Base-by-base conservation (phyloP, 1,140 invertebrate genomes). In the Branchinecta lindahli region DNA sequence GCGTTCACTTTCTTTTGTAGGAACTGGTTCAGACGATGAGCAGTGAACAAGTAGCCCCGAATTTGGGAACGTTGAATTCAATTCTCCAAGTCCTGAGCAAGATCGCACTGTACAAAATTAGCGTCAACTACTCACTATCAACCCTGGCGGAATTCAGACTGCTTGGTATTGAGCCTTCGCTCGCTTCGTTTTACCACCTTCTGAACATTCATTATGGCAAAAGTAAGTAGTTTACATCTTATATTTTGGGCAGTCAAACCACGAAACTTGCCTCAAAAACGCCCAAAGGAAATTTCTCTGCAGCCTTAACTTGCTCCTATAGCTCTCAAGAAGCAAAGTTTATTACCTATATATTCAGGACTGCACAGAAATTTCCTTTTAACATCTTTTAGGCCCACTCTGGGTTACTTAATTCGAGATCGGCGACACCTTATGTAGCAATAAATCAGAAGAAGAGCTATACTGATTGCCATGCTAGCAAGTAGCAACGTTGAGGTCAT, bases 61-160 rank as follows among this genome's bases (percentile, higher is more conserved):
- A 92, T 80, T 67, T 89, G 7, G 79, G 80, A 4, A 94, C 91
- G 0, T 79, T 94, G 18, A 91, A 91, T 77, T 77, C 85, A 0
- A 80, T 85, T 71, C 78, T 95, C 8, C 81, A 84, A 70, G 74
- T 81, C 73, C 67, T 85, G 66, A 81, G 79, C 68, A 80, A 77
- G 10, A 82, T 84, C 74, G 79, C 78, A 12, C 79, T 75, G 52
- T 80, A 78, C 33, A 77, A 78, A 66, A 74, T 80, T 68, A 76
- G 79, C 4, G 81, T 80, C 12, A n/a, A 52, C 7, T 46, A 72
- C 44, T 78, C 82, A 10, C 75, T 86, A 3, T 79, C 75, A 75
- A 77, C 84, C 8, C 75, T 91, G 3, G 75, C 82, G 0, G 90
- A 94, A 77, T 92, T 94, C 74, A 85, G 82, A 72, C 74, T 79